Conservation (phyloP, 2,113 vertebrate genomes). For the Nestor notabilis region DNA sequence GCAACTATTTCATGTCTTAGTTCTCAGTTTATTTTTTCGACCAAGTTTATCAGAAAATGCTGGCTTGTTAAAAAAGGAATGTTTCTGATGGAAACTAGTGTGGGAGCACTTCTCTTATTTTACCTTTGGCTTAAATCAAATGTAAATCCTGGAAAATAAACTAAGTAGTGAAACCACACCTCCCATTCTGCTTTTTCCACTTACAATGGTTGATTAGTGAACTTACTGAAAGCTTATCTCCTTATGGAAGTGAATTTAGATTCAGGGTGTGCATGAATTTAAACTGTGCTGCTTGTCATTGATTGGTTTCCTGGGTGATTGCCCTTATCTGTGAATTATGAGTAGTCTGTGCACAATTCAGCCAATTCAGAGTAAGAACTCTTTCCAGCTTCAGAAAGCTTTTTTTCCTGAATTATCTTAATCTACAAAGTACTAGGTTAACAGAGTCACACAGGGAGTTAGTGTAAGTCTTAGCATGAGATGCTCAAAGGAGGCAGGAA, state of each 20-base stretch:
- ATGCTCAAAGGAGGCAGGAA: not conserved
- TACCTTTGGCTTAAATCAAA: not conserved
- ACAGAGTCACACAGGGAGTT: not conserved
- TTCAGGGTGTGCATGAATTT: constrained; percentile 19
- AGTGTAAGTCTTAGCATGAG: not conserved
- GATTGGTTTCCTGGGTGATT: not conserved
- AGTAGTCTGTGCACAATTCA: not conserved
- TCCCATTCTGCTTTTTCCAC: not conserved
- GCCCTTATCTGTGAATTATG: not conserved
- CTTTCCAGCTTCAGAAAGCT: not conserved
- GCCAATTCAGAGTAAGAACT: not conserved
- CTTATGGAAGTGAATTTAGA: constrained; percentile 20
- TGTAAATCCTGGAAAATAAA: not conserved
- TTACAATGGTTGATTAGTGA: not conserved
- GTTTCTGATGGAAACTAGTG: not conserved
- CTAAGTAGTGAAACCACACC: not conserved
- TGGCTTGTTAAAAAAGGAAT: not conserved
- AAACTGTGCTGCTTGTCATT: not conserved
- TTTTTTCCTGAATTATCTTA: not conserved
- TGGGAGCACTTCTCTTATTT: not conserved
- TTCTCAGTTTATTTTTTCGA: not conserved
- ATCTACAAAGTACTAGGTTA: not conserved
- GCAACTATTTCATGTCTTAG: not conserved
- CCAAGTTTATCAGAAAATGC: not conserved
- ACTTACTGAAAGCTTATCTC: constrained; percentile 32